Evolutionary conservation across 2,888 invertebrate genomes (phyloP), one percentile per base, ranked within the genome.

Genomic region (Scrobipalpa costella): DNA sequence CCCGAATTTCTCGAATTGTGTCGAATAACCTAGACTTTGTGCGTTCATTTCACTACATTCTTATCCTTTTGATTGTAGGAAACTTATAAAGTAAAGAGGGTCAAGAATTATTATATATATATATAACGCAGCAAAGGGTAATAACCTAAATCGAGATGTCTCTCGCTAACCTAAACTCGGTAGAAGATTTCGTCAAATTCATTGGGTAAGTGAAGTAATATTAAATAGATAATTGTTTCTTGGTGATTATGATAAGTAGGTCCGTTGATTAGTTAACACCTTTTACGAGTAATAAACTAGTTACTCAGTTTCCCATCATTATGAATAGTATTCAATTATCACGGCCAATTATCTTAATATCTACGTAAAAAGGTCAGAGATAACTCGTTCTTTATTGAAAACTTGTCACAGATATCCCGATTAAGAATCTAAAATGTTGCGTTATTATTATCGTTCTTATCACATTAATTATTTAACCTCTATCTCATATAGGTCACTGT

Each of bases 121-220:
- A n/a, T 1, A 34, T 44, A 55, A 33, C 34, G 27, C 3, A n/a
- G 19, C 9, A 27, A 33, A 15, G 13, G 11, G 13, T 17, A 69
- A 67, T 76, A 80, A 83, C 79, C 79, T 77, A 64, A 68, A 68
- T 67, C 71, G 74, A 73, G 78, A 94, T 94, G 94, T 79, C 93
- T 69, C 85, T 93, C 68, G 78, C 79, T 63, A 85, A 83, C 75
- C 81, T 94, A 67, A 84, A 88, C 66, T 86, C 89, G 34, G 77
- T 81, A 44, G 92, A 92, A 57, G 90, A 92, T 72, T 94, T 93
- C 75, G 80, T 89, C 57, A 87, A 79, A 72, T 87, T 87, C 73
- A 80, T 88, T 66, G 80, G 79, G 89, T 89, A 80, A 77, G 79
- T 71, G 50, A 58, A 19, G 13, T 27, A 21, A 52, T 27, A 5